Base-by-base conservation (phyloP, 2,113 vertebrate species). In the Protomyctophum bolini region DNA sequence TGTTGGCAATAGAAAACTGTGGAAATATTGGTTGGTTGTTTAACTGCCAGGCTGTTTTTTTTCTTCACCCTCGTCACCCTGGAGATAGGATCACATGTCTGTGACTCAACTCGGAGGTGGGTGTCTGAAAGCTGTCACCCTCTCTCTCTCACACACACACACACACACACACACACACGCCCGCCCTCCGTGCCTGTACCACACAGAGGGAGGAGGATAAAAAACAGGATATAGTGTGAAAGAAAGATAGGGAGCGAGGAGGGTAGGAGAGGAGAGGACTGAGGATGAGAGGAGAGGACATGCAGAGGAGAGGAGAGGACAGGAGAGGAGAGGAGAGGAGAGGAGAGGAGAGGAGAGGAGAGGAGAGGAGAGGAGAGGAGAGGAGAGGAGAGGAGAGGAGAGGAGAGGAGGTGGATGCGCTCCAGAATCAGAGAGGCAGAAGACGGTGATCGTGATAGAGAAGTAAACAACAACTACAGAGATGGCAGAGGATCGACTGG, bases 31-130 rank as follows among this genome's bases (percentile, higher is more conserved):
- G 33, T 41, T 6, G 33, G 33, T 41, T 41, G 33, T 41, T 21
- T 41, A 76, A 76, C 80, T 71, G 84, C 72, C 76, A 70, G 83
- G 59, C 82, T 84, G 85, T 85, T 89, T 88, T 87, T 41, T 41
- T 41, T 3, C 33, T 41, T 41, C 33, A 81, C 80, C 81, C 81
- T 47, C 87, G 89, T 91, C 90, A 87, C 90, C 89, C 76, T 89
- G 86, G 88, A 87, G 88, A 89, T 81, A 85, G 76, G 88, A 90
- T 92, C 89, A 89, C 89, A 88, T 89, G 88, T 77, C 77, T 75
- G 68, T 91, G 90, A 92, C 87, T 92, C 91, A 90, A 82, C 86
- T 76, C 45, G 70, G 80, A 91, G 88, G 90, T 91, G 90, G 90
- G 88, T 84, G 88, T 90, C 77, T 87, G 83, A 87, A 87, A 85